Percentiles rank a stretch among this genome's conserved stretches.
Evolutionary conservation across 2,113 vertebrate genomes (phyloP).

Genomic region (Synchiropus splendidus): DNA sequence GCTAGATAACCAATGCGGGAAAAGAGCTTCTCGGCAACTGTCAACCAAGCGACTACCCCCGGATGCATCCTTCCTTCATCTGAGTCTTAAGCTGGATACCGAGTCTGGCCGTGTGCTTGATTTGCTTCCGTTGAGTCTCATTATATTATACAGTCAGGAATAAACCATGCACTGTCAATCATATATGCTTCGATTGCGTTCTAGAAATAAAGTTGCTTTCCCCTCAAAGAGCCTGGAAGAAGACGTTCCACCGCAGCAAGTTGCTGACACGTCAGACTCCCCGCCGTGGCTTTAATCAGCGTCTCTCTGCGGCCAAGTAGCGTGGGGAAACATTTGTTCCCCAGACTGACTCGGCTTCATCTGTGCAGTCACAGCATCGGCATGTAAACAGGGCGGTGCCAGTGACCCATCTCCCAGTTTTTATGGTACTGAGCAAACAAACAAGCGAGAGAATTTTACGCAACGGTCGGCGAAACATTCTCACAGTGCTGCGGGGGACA

Average conservation of each 20-base stretch:
- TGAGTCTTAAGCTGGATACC: too few relatives aligned
- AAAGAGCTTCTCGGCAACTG: too few relatives aligned
- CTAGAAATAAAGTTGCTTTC: too few relatives aligned
- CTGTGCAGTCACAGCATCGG: conserved; percentile 24
- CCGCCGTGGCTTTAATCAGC: conserved; percentile 16
- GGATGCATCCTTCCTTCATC: too few relatives aligned
- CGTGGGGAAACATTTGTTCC: conserved; percentile 54
- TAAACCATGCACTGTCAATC: too few relatives aligned
- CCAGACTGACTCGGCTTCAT: conserved; percentile 40
- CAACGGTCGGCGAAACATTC: conserved; percentile 37
- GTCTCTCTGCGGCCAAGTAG: conserved; percentile 31
- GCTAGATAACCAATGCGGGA: too few relatives aligned
- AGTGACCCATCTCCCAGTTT: conserved; percentile 37
- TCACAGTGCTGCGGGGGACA: conserved; percentile 32
- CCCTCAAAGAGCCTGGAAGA: too few relatives aligned
- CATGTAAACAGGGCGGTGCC: conserved; percentile 48
- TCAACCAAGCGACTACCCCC: too few relatives aligned
- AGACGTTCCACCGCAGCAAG: conserved; percentile 24
- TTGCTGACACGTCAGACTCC: conserved; percentile 48
- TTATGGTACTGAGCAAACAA: conserved; percentile 61
- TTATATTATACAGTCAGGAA: too few relatives aligned
- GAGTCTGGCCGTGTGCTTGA: too few relatives aligned
- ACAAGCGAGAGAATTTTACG: conserved; percentile 57
- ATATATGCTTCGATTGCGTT: too few relatives aligned
- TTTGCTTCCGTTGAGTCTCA: too few relatives aligned